phyloP scores from a whole-genome alignment of 2,888 invertebrate genomes.

The Acanthosepion esculentum region DNA sequence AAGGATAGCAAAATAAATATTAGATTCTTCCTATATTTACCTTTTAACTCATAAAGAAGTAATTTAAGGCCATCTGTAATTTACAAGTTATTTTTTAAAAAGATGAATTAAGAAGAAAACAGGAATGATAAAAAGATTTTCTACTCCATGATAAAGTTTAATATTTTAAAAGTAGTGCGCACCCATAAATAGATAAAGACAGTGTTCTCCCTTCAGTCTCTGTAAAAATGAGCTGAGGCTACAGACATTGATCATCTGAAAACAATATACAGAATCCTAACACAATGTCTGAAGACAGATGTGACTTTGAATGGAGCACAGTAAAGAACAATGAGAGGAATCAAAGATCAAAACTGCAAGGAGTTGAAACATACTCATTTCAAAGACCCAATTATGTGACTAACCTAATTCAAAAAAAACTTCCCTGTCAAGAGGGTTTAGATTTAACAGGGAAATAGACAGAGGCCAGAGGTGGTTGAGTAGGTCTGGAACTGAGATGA shows the following conservation, averaged over 20 bases:
- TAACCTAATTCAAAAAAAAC: background rate
- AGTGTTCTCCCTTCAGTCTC: background rate
- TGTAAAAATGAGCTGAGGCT: background rate
- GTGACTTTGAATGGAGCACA: background rate
- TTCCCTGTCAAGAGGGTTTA: constrained; percentile 48
- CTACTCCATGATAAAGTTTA: background rate
- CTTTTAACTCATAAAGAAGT: background rate
- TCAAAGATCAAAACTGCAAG: background rate
- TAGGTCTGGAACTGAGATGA: constrained; percentile 36
- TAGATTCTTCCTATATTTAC: background rate
- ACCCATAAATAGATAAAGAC: background rate
- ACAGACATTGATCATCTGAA: background rate
- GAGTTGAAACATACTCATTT: constrained; percentile 33
- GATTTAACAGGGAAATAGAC: constrained; percentile 66
- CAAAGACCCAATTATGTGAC: background rate
- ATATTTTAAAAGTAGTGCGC: background rate
- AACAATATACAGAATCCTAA: background rate
- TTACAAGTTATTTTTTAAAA: background rate
- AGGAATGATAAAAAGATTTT: background rate
- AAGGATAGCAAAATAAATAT: background rate
- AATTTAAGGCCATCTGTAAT: background rate
- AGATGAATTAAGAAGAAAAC: background rate
- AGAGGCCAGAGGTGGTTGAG: constrained; percentile 63
- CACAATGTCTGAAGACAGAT: no score
- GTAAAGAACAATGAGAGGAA: background rate